These are phyloP conservation scores for Sciaenops ocellatus DNA, from an alignment of 2,797 vertebrate genomes.

Conservation along the genomic window DNA sequence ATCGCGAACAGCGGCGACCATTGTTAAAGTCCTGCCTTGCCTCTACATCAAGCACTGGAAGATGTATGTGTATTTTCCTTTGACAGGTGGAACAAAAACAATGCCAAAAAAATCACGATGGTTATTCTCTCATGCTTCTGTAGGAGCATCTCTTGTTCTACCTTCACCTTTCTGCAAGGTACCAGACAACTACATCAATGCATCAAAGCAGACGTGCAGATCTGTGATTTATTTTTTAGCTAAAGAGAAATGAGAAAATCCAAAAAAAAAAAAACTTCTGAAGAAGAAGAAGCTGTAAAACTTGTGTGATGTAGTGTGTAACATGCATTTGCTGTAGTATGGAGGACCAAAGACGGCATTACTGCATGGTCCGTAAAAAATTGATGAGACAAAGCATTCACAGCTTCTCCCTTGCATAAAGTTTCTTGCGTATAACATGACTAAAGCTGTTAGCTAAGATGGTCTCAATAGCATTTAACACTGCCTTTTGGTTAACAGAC, in stretches of 20 bases:
- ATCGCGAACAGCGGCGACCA: slow-evolving; percentile 31
- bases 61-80: neutral
- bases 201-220: neutral
- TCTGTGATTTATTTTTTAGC: neutral
- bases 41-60: neutral
- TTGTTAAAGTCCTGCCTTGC: slow-evolving; percentile 13
- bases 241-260: neutral
- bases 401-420: too few species aligned
- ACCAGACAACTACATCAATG: neutral
- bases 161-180: neutral
- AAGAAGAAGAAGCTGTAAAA: neutral
- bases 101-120: neutral
- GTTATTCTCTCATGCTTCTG: neutral
- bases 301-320: neutral
- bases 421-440: too few species aligned
- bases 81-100: neutral
- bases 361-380: too few species aligned
- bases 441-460: too few species aligned
- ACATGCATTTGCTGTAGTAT: neutral
- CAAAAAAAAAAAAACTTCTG: neutral
- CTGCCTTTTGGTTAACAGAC: too few species aligned
- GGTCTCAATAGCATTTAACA: too few species aligned
- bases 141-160: neutral
- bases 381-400: too few species aligned
- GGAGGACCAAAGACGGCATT: neutral